These are phyloP conservation scores for Grammomys surdaster DNA, from an alignment of 2,113 vertebrate genomes.

Conservation along the genomic window DNA sequence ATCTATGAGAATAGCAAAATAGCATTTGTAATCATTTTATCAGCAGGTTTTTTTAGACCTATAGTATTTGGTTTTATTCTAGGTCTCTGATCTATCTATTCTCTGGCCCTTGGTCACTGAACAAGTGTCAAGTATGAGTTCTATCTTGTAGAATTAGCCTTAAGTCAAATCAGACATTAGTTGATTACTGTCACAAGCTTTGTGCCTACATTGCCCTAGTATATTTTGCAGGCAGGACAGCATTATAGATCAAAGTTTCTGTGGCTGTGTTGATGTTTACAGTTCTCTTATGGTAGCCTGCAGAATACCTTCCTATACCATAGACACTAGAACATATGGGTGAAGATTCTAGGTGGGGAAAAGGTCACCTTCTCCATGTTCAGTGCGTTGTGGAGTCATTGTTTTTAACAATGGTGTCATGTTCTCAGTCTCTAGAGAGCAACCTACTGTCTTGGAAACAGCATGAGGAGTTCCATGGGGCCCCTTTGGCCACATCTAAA, in stretches of 20 bases:
- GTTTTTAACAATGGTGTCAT: background rate
- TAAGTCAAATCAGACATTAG: background rate
- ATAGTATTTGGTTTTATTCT: background rate
- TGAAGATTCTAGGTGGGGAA: background rate
- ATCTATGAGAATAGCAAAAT: background rate
- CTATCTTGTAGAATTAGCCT: background rate
- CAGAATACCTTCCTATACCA: background rate
- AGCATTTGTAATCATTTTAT: background rate
- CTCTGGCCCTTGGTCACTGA: background rate
- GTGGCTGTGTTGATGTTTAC: background rate
- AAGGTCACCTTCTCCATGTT: background rate
- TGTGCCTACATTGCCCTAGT: background rate
- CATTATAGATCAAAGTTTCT: background rate
- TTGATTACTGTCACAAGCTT: background rate
- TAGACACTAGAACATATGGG: background rate
- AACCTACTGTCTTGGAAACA: background rate
- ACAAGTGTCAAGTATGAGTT: background rate
- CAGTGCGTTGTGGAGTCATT: background rate
- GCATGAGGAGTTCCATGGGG: background rate
- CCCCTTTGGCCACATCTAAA: background rate
- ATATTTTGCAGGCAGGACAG: background rate
- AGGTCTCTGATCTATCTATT: background rate
- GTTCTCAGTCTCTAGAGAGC: background rate
- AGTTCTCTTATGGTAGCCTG: background rate
- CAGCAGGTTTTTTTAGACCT: background rate